A percentile compares a stretch with the other conserved stretches of the same genome.
These are phyloP conservation scores for Pterobdella sp. DNA, from an alignment of 2,888 invertebrate species.

Conservation along the genomic window DNA sequence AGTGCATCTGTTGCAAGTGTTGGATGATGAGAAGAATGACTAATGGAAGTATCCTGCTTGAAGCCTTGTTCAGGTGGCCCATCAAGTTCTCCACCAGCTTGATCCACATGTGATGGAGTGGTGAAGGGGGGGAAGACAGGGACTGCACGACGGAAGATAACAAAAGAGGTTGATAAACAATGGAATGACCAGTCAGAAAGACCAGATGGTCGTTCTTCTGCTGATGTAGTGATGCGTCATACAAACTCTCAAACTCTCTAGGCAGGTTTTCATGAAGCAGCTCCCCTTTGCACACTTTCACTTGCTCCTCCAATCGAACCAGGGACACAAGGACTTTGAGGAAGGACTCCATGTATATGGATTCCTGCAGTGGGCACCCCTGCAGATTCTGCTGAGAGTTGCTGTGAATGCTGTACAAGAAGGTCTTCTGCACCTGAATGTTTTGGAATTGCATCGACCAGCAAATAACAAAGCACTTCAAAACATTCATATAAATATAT, in stretches of 20 bases:
- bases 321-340: constrained; percentile 7
- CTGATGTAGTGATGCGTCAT: not conserved
- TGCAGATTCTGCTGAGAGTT: not conserved
- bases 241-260: constrained; percentile 23
- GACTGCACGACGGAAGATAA: constrained; percentile 60
- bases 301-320: constrained; percentile 21
- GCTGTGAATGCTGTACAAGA: constrained; percentile 63
- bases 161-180: constrained; percentile 70
- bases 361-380: not conserved
- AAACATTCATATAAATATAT: too few species aligned
- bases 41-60: constrained; percentile 68
- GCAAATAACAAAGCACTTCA: too few species aligned
- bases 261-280: constrained; percentile 12
- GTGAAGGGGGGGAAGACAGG: not conserved
- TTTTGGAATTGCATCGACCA: too few species aligned
- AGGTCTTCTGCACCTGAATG: constrained; percentile 64
- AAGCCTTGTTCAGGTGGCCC: constrained; percentile 67
- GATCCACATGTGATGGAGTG: constrained; percentile 53
- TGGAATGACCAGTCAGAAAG: constrained; percentile 50
- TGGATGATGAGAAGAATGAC: constrained; percentile 71
- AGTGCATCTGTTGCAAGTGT: constrained; percentile 62
- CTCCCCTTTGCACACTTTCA: constrained; percentile 8
- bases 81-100: constrained; percentile 70
- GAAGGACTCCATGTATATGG: constrained; percentile 16
- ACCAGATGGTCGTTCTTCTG: constrained; percentile 10